Evolutionary conservation across 2,797 vertebrate genomes (phyloP), one percentile per base, ranked within the genome.

Genomic region (Xiphophorus birchmanni): DNA sequence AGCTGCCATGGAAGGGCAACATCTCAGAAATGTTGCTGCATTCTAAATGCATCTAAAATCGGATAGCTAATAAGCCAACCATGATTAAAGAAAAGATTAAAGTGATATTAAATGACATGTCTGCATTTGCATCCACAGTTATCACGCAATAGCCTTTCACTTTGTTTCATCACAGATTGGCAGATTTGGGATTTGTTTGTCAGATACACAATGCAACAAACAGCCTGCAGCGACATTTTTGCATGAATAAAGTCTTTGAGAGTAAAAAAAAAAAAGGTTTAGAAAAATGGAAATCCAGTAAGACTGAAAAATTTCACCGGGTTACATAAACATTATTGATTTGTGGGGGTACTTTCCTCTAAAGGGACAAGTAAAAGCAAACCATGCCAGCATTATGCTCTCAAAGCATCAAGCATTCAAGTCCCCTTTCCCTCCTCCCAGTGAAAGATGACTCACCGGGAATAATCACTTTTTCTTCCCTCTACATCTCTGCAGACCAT

Each of bases 21-120:
- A 48, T 79, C 86, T 82, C 58, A 86, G 81, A 90, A 85, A 87
- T 73, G 63, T 78, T 76, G 76, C 74, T 75, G 47, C 81, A 23
- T 78, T 87, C 67, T 32, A 37, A 0, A 63, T 9, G 44, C 80
- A 74, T 77, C 79, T 82, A 74, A 88, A 90, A 84, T 76, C 60
- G 50, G 72, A 58, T 54, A 50, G 10, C 80, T 90, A 91, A 92
- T 91, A 90, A 85, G 71, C 40, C 80, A 81, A 77, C 47, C 69
- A 37, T 35, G 52, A 65, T 76, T 32, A 29, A 65, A 48, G 58
- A 65, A 47, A 65, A 76, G 42, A 65, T 65, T 65, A 65, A 77
- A 76, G 52, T 69, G 26, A 47, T 42, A 79, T 82, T 54, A 76
- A 67, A 80, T 76, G 74, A 74, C 44, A 67, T 48, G 47, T 84